Percentiles rank a stretch among this genome's conserved stretches.
phyloP scores from a whole-genome alignment of 64 coral and sea anemone species.

The Hydrozoanthus tunicans region DNA sequence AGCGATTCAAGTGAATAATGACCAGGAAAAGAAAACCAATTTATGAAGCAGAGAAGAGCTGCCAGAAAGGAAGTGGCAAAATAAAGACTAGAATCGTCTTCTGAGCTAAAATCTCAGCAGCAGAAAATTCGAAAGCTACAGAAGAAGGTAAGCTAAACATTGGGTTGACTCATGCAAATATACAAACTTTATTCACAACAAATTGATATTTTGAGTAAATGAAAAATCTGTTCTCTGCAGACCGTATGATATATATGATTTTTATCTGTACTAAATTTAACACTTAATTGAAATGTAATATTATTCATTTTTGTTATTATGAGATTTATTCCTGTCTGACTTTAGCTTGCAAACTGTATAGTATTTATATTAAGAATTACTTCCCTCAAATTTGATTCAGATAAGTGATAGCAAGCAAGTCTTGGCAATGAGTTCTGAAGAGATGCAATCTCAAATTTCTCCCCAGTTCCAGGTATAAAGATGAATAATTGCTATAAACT shows the following conservation, averaged over 20 bases:
- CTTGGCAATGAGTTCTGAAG: background rate
- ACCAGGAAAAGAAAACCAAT: constrained; percentile 15
- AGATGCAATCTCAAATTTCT: background rate
- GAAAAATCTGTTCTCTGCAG: too few relatives aligned
- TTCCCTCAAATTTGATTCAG: background rate
- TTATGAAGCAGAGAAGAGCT: constrained; percentile 45
- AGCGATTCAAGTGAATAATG: background rate
- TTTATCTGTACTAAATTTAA: too few relatives aligned
- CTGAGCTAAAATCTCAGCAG: constrained; percentile 36
- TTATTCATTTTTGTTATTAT: too few relatives aligned
- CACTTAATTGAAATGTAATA: too few relatives aligned
- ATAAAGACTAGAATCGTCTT: background rate
- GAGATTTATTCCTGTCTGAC: background rate
- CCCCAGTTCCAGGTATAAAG: background rate
- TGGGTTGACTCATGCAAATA: background rate
- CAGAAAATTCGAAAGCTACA: constrained; percentile 42
- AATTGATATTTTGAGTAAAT: background rate
- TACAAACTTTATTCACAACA: background rate
- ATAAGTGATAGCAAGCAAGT: background rate
- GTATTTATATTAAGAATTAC: background rate
- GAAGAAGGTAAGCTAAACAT: constrained; percentile 33
- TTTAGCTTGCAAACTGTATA: background rate
- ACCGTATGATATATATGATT: too few relatives aligned
- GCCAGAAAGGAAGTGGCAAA: background rate
- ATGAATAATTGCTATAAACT: too few relatives aligned